Percentiles rank a stretch among this genome's conserved stretches.
phyloP scores from a whole-genome alignment of 2,113 vertebrate genomes.

The Ameiurus melas region DNA sequence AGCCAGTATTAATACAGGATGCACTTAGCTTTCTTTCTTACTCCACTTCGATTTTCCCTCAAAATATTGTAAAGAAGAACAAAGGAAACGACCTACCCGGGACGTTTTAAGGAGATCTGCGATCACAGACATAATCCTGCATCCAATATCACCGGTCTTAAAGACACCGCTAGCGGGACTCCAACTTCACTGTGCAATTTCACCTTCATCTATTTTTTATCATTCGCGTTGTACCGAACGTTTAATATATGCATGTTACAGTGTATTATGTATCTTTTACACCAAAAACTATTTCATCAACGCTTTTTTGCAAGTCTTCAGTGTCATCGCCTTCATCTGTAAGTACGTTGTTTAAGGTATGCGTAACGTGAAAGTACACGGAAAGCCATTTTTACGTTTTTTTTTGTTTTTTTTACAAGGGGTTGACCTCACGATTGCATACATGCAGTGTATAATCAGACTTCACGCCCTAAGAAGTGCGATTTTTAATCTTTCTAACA shows the following conservation, averaged over 20 bases:
- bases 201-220: slow-evolving; percentile 30
- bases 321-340: slow-evolving; percentile 46
- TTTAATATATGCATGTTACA: slow-evolving; percentile 44
- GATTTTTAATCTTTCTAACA: background rate
- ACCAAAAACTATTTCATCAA: slow-evolving; percentile 65
- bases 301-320: slow-evolving; percentile 52
- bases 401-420: background rate
- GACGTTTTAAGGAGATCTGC: background rate
- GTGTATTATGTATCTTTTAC: slow-evolving; percentile 62
- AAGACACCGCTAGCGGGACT: slow-evolving; percentile 31
- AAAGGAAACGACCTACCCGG: background rate
- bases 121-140: background rate
- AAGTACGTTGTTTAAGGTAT: background rate
- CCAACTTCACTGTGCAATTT: slow-evolving; percentile 69
- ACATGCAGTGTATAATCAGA: background rate
- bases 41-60: slow-evolving; percentile 28
- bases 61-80: background rate
- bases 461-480: background rate
- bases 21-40: slow-evolving; percentile 69
- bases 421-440: background rate
- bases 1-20: slow-evolving; percentile 59
- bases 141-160: background rate
- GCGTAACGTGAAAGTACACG: too few species aligned
- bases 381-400: background rate
- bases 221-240: slow-evolving; percentile 45